These are phyloP conservation scores for Onychomys torridus DNA, from an alignment of 2,797 vertebrate species.

Conservation along the genomic window DNA sequence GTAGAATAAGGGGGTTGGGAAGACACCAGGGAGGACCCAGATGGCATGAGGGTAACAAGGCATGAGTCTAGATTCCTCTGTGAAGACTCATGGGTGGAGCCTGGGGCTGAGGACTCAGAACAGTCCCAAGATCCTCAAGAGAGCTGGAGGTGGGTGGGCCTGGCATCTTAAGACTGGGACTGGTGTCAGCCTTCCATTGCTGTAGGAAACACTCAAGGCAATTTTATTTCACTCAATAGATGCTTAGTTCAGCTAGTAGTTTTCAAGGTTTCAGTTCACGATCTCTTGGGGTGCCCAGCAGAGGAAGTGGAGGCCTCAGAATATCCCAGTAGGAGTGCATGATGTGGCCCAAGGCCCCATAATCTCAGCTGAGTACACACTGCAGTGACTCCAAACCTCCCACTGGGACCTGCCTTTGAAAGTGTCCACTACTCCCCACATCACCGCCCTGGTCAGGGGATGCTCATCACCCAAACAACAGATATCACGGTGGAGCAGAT, in stretches of 20 bases:
- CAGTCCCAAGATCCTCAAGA: neutral
- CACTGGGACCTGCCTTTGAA: neutral
- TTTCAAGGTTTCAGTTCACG: neutral
- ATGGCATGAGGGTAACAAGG: rapidly evolving
- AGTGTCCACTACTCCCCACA: too few species aligned
- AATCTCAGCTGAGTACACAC: neutral
- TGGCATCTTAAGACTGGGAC: rapidly evolving
- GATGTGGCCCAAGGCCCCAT: neutral
- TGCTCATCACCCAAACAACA: neutral
- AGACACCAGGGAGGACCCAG: rapidly evolving
- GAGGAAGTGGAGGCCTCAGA: neutral
- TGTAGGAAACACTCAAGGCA: neutral
- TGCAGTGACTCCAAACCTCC: neutral
- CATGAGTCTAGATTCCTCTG: neutral
- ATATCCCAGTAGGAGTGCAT: neutral
- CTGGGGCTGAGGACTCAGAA: neutral
- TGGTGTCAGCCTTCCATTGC: neutral
- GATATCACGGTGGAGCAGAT: rapidly evolving
- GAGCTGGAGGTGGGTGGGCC: rapidly evolving
- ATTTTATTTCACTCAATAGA: too few species aligned
- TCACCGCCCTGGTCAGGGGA: neutral
- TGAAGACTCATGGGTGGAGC: too few species aligned
- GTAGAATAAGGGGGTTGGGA: neutral
- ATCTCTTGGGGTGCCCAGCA: too few species aligned
- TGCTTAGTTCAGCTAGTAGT: too few species aligned